These are phyloP conservation scores for Cranoglanis bouderius DNA, from an alignment of 2,113 vertebrate species.

Conservation along the genomic window DNA sequence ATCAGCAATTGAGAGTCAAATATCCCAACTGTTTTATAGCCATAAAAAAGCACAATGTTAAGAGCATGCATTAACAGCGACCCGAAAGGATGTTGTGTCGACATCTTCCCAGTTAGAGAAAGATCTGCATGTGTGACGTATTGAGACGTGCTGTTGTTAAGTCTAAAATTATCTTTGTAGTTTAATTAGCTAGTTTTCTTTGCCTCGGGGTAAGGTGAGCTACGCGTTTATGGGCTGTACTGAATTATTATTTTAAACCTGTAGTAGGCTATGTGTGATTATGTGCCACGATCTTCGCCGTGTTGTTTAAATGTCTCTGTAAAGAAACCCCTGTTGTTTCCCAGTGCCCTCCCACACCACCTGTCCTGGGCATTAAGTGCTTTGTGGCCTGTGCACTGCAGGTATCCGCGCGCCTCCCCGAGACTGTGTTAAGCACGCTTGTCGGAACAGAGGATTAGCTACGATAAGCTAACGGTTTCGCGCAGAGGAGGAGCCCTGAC, in stretches of 20 bases:
- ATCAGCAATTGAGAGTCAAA: not conserved
- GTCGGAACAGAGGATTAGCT: slow-evolving; percentile 88
- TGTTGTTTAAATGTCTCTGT: not conserved
- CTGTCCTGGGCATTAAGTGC: slow-evolving; percentile 13
- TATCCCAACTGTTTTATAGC: not conserved
- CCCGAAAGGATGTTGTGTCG: not conserved
- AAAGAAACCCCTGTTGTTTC: not conserved
- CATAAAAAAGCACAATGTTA: not conserved
- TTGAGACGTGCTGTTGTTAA: not conserved
- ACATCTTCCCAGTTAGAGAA: not conserved
- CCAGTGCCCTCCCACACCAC: slow-evolving; percentile 1
- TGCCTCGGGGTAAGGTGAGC: not conserved
- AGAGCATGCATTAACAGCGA: not conserved
- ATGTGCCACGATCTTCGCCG: not conserved
- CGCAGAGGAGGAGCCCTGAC: slow-evolving; percentile 67
- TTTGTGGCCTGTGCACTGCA: slow-evolving; percentile 49
- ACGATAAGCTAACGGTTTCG: slow-evolving; percentile 79
- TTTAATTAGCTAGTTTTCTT: not conserved
- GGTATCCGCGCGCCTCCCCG: slow-evolving; percentile 60
- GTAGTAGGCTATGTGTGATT: not conserved
- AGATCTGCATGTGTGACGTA: not conserved
- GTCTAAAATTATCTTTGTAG: not conserved
- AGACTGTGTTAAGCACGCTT: slow-evolving; percentile 76
- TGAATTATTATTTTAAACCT: not conserved
- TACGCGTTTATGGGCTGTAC: not conserved